Conservation (phyloP, 1,140 invertebrate species). For the Aphelenchoides avenae region DNA sequence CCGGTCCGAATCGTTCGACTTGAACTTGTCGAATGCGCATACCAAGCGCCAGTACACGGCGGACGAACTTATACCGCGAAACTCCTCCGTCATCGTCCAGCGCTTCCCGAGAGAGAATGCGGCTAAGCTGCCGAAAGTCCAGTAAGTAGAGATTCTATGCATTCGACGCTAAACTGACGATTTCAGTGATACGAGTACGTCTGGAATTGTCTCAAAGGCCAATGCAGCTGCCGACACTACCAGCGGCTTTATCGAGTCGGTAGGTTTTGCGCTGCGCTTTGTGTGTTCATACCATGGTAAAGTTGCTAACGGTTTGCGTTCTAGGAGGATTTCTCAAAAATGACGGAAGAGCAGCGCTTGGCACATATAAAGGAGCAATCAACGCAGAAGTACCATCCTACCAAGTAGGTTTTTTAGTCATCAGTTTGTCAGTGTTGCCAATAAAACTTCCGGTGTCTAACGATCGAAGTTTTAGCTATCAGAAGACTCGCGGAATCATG, state of each 20-base stretch:
- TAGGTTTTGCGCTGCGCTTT: constrained; percentile 6
- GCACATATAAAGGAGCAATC: constrained; percentile 92
- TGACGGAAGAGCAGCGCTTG: constrained; percentile 94
- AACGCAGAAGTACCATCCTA: constrained; percentile 89
- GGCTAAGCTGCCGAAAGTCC: constrained; percentile 60
- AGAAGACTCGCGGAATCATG: constrained; percentile 46
- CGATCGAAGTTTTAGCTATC: constrained; percentile 13
- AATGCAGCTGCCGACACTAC: background rate
- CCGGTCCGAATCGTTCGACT: constrained; percentile 81
- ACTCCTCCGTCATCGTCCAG: constrained; percentile 90
- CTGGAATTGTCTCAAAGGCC: constrained; percentile 34
- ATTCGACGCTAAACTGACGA: background rate
- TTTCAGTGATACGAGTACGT: constrained; percentile 48
- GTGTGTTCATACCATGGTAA: background rate
- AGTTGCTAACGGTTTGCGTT: constrained; percentile 18
- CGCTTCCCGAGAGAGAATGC: constrained; percentile 73
- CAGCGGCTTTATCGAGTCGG: constrained; percentile 34
- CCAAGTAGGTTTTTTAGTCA: constrained; percentile 72
- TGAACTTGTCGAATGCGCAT: constrained; percentile 92
- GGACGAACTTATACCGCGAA: constrained; percentile 87
- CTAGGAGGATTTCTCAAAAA: constrained; percentile 75
- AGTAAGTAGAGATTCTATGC: constrained; percentile 52
- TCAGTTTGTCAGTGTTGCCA: constrained; percentile 6
- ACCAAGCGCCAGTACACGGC: constrained; percentile 72
- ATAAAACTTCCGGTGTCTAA: background rate